Evolutionary conservation across 2,113 vertebrate genomes (phyloP).

Genomic region (Triplophysa dalaica): DNA sequence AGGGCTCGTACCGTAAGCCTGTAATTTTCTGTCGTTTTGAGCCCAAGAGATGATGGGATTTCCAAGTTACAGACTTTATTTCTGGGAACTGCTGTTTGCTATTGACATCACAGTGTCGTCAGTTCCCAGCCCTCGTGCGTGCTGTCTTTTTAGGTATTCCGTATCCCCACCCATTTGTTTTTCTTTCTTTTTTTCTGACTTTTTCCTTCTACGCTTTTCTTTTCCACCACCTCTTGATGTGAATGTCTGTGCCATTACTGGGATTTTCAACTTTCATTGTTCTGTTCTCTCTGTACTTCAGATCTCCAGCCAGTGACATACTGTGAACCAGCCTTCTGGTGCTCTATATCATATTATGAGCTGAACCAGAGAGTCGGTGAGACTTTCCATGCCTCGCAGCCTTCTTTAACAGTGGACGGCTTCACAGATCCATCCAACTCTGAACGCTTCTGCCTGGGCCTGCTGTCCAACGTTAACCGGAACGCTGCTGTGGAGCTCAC

Average conservation of each 20-base stretch:
- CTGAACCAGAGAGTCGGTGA: slow-evolving; percentile 98
- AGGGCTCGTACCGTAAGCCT: slow-evolving; percentile 54
- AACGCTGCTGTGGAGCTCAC: slow-evolving; percentile 95
- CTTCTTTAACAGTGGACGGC: slow-evolving; percentile 96
- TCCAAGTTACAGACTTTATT: slow-evolving; percentile 64
- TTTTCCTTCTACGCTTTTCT: slow-evolving; percentile 14
- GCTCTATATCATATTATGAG: slow-evolving; percentile 98
- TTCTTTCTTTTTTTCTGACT: background rate
- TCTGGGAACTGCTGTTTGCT: slow-evolving; percentile 62
- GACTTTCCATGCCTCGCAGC: slow-evolving; percentile 97
- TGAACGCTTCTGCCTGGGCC: slow-evolving; percentile 94
- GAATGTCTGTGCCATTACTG: background rate
- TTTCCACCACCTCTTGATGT: slow-evolving; percentile 7
- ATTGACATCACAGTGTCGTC: slow-evolving; percentile 61
- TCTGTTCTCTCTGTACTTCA: slow-evolving; percentile 55
- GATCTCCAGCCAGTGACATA: slow-evolving; percentile 98
- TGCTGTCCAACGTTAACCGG: slow-evolving; percentile 95
- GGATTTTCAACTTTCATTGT: background rate
- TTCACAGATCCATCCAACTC: slow-evolving; percentile 98
- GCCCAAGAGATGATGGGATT: slow-evolving; percentile 62
- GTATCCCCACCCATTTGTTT: slow-evolving; percentile 43
- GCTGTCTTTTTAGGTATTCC: slow-evolving; percentile 42
- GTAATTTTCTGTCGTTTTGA: slow-evolving; percentile 62
- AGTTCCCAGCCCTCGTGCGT: slow-evolving; percentile 38
- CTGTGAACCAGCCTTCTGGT: slow-evolving; percentile 98